Percentiles rank a stretch among this genome's conserved stretches.
Evolutionary conservation across 35 echinoderm and acorn worm genomes (phyloP).

Genomic region (Heliocidaris erythrogramma): DNA sequence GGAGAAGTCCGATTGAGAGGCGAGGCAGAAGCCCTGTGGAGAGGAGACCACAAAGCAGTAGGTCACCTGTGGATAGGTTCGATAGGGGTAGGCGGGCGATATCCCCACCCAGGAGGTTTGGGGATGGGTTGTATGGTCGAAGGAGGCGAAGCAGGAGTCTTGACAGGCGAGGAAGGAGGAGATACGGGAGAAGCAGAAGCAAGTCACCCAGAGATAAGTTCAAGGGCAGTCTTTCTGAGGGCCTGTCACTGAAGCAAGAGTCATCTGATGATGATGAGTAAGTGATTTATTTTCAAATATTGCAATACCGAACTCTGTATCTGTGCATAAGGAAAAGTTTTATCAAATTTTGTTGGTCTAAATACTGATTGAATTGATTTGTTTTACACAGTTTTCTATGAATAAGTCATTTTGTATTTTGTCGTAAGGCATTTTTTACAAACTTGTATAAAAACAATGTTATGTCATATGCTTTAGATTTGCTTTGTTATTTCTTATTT

Average conservation of each 20-base stretch:
- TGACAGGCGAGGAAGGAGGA: slow-evolving; percentile 32
- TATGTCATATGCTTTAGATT: too few species aligned
- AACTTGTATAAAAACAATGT: too few species aligned
- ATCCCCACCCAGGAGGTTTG: slow-evolving; percentile 27
- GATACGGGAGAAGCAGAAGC: slow-evolving; percentile 57
- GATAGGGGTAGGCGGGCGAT: not conserved
- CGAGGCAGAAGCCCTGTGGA: not conserved
- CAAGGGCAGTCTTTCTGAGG: slow-evolving; percentile 97
- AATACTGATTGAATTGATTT: too few species aligned
- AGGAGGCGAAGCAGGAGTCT: slow-evolving; percentile 55
- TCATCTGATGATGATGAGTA: slow-evolving; percentile 89
- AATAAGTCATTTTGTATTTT: too few species aligned
- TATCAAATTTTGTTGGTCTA: too few species aligned
- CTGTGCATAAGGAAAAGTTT: too few species aligned
- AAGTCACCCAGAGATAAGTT: slow-evolving; percentile 84
- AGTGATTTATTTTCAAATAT: slow-evolving; percentile 44
- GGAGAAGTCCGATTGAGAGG: slow-evolving; percentile 23
- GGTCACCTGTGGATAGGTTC: slow-evolving; percentile 20
- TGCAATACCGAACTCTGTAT: too few species aligned
- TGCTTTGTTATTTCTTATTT: too few species aligned
- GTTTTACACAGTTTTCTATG: too few species aligned
- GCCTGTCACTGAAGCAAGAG: slow-evolving; percentile 63
- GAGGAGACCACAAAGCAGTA: not conserved
- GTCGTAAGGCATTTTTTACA: too few species aligned
- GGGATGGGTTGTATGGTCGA: not conserved